Percentiles rank a stretch among this genome's conserved stretches.
phyloP scores from a whole-genome alignment of 2,113 vertebrate genomes.

The Cheirogaleus medius region DNA sequence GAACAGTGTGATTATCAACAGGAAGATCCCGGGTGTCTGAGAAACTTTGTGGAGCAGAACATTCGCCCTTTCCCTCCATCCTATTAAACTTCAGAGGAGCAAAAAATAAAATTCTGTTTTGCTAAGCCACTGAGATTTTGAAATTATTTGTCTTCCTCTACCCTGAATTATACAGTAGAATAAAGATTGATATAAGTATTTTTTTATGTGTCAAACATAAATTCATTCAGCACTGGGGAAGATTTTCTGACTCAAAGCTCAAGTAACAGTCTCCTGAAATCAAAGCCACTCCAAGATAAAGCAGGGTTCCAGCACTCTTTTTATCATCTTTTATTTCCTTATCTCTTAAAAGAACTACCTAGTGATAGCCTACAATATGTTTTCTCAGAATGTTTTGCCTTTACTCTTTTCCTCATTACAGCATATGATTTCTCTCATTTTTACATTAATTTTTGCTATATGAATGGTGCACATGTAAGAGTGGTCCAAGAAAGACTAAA shows the following conservation, averaged over 20 bases:
- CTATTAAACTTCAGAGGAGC: neutral
- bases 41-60: neutral
- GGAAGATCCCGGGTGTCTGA: neutral
- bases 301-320: neutral
- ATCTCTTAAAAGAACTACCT: neutral
- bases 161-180: neutral
- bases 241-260: conserved; percentile 53
- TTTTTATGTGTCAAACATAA: neutral
- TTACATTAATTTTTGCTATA: neutral
- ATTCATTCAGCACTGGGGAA: conserved; percentile 20
- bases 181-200: neutral
- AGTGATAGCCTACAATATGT: neutral
- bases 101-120: neutral
- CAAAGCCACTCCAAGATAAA: conserved; percentile 31
- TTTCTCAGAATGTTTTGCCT: neutral
- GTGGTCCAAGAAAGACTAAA: neutral
- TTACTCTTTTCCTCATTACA: conserved; percentile 28
- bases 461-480: neutral
- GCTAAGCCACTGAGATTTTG: neutral
- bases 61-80: neutral
- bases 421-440: neutral
- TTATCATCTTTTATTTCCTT: neutral
- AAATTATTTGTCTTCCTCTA: conserved; percentile 10
- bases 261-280: neutral
- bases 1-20: rapidly evolving